Percentiles rank a stretch among this genome's conserved stretches.
phyloP scores from a whole-genome alignment of 2,888 invertebrate species.

The Sialis lutaria region DNA sequence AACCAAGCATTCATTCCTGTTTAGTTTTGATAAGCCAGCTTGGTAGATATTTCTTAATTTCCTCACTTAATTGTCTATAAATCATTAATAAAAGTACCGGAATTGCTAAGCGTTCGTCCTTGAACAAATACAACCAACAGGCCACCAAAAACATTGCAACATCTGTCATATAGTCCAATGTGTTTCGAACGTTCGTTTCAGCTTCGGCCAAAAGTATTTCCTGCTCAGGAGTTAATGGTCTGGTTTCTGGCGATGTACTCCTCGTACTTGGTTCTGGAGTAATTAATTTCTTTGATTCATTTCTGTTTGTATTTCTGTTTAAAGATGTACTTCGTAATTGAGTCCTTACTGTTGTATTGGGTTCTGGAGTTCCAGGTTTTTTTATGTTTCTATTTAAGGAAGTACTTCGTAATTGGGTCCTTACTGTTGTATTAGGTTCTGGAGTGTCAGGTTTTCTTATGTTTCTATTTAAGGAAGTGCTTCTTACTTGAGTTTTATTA shows the following conservation, averaged over 20 bases:
- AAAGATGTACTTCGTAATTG: too few relatives aligned
- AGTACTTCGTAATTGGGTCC: too few relatives aligned
- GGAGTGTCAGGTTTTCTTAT: too few relatives aligned
- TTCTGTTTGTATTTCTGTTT: too few relatives aligned
- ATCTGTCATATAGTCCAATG: conserved; percentile 56
- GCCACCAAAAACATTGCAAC: conserved; percentile 56
- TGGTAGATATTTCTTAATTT: conserved; percentile 37
- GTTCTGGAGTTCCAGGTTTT: too few relatives aligned
- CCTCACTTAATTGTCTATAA: conserved; percentile 57
- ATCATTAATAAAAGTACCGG: conserved; percentile 60
- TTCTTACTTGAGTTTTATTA: too few relatives aligned
- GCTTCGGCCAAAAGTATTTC: conserved; percentile 41
- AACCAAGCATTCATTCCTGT: conserved; percentile 6
- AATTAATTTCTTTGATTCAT: too few relatives aligned
- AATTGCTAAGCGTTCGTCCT: conserved; percentile 61
- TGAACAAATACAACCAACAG: conserved; percentile 66
- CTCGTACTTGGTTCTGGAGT: conserved; percentile 2
- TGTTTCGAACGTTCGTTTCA: conserved; percentile 47
- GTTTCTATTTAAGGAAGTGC: too few relatives aligned
- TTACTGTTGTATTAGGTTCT: too few relatives aligned
- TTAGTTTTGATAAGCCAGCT: conserved; percentile 32
- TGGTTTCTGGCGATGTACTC: conserved; percentile 5
- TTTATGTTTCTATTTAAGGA: too few relatives aligned
- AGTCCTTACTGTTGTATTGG: too few relatives aligned
- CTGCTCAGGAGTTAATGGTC: conserved; percentile 20